These are phyloP conservation scores for Elmis aenea DNA, from an alignment of 2,888 invertebrate genomes.

Conservation along the genomic window DNA sequence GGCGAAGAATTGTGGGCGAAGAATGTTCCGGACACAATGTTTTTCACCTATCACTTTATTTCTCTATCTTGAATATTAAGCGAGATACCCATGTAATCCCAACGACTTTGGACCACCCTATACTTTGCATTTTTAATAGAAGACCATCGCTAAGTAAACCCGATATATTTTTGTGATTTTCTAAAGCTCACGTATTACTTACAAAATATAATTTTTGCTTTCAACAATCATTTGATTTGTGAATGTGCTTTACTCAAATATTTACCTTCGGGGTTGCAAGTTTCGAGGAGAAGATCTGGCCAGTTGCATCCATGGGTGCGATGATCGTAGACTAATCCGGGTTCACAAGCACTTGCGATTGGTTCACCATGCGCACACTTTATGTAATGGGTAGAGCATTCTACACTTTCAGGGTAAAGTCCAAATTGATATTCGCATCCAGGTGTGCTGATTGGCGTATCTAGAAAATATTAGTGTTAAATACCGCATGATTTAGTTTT, in stretches of 20 bases:
- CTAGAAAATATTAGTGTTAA: conserved; percentile 47
- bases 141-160: too few species aligned
- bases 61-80: too few species aligned
- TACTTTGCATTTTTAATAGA: too few species aligned
- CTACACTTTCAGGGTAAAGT: conserved; percentile 72
- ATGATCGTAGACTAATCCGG: conserved; percentile 84
- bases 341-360: conserved; percentile 74
- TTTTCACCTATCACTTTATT: too few species aligned
- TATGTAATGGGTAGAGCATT: conserved; percentile 80
- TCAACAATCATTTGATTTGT: too few species aligned
- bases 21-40: too few species aligned
- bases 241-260: neutral
- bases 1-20: too few species aligned
- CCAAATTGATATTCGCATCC: conserved; percentile 88
- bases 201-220: too few species aligned
- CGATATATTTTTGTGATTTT: too few species aligned
- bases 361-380: conserved; percentile 83
- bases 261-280: conserved; percentile 84
- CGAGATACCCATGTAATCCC: too few species aligned
- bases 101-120: too few species aligned
- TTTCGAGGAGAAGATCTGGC: conserved; percentile 84
- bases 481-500: neutral
- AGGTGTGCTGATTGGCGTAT: conserved; percentile 71
- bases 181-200: too few species aligned
- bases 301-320: conserved; percentile 87